Percentiles rank a stretch among this genome's conserved stretches.
These are phyloP conservation scores for Mobula birostris DNA, from an alignment of 2,113 vertebrate genomes.

Conservation along the genomic window DNA sequence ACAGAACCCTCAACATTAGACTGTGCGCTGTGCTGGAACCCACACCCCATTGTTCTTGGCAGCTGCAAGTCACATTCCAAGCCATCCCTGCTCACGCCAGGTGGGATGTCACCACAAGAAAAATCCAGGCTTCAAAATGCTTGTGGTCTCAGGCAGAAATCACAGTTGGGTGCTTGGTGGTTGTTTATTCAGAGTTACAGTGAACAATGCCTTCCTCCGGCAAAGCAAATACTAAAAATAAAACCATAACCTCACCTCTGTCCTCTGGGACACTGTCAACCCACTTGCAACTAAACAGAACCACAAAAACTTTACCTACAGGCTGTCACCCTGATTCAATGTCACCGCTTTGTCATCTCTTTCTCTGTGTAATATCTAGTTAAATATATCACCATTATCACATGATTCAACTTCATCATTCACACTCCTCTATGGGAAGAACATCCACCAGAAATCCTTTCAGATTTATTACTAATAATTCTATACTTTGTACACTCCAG, in stretches of 20 bases:
- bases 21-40: too few relatives aligned
- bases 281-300: background rate
- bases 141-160: background rate
- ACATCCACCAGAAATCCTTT: too few relatives aligned
- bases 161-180: background rate
- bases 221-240: background rate
- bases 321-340: background rate
- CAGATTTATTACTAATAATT: too few relatives aligned
- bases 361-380: too few relatives aligned
- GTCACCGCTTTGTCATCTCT: too few relatives aligned
- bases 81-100: too few relatives aligned
- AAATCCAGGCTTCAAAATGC: background rate
- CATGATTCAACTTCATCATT: background rate
- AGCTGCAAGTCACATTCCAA: too few relatives aligned
- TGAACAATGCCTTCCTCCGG: background rate
- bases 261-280: background rate
- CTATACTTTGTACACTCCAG: too few relatives aligned
- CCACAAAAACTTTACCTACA: background rate
- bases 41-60: background rate
- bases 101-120: background rate
- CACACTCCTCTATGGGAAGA: background rate
- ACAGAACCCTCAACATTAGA: background rate
- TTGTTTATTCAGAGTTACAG: background rate
- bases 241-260: background rate
- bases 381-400: background rate